A percentile compares a stretch with the other conserved stretches of the same genome.
These are phyloP conservation scores for Lapara coniferarum DNA, from an alignment of 2,888 invertebrate species.

Conservation along the genomic window DNA sequence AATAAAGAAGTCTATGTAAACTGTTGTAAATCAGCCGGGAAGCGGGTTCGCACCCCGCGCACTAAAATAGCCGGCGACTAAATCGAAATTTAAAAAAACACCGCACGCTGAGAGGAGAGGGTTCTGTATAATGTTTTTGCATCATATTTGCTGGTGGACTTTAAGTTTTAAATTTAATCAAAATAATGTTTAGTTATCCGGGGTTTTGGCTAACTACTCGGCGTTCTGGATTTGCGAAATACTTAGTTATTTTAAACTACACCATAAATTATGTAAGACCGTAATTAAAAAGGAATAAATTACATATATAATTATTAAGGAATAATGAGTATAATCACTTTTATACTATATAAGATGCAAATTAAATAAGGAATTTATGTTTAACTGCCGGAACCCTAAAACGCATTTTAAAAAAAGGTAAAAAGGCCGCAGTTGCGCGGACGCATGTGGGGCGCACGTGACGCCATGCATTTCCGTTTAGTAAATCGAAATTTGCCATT, in stretches of 20 bases:
- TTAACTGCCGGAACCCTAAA: constrained; percentile 19
- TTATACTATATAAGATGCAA: too few relatives aligned
- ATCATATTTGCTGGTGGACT: neutral
- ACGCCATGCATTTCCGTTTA: constrained; percentile 72
- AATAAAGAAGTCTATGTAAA: constrained; percentile 37
- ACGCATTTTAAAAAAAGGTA: constrained; percentile 49
- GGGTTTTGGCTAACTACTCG: too few relatives aligned
- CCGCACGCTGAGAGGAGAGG: neutral
- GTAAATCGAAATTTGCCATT: constrained; percentile 67
- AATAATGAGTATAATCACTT: too few relatives aligned
- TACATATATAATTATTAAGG: too few relatives aligned
- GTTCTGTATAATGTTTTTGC: constrained; percentile 17
- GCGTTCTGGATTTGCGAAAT: too few relatives aligned
- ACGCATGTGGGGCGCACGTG: constrained; percentile 79
- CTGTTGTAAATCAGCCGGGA: constrained; percentile 67
- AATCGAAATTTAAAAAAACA: constrained; percentile 37
- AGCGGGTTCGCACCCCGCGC: constrained; percentile 45
- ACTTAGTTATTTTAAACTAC: too few relatives aligned
- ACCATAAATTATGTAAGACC: too few relatives aligned
- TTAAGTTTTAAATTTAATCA: too few relatives aligned
- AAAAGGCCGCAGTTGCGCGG: constrained; percentile 69
- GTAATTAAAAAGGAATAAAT: too few relatives aligned
- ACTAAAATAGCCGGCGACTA: constrained; percentile 67
- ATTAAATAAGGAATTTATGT: neutral
- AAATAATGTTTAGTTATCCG: too few relatives aligned